Base-by-base conservation (phyloP, 2,888 invertebrate species). In the Dynastes grantii region DNA sequence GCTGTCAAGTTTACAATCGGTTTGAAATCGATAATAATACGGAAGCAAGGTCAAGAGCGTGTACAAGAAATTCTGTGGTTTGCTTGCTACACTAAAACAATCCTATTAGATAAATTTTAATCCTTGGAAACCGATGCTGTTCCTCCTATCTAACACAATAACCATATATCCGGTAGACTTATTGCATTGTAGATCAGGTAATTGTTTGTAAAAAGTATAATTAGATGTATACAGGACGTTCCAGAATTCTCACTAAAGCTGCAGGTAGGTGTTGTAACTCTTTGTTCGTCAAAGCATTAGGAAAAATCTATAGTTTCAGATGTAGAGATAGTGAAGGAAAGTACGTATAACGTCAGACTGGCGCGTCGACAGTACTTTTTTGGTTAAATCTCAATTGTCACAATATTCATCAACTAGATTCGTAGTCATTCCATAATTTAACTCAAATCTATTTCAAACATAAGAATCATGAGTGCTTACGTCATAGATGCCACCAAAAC, bases 41-140 rank as follows among this genome's bases (percentile, higher is more conserved):
- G 55, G 22, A 22, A 27, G 55, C 4, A 55, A 55, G 55, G 55
- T 55, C 55, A 55, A 55, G 55, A 55, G 55, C 55, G 16, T 16
- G 16, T 3, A 9, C 55, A 22, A 55, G 55, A 55, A 55, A 55
- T 55, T 22, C 55, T 55, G 55, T 4, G 55, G 55, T 55, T 55
- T 27, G 16, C 1, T 55, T 2, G 22, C n/a, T 27, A 55, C 22
- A 27, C 5, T 8, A 5, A 16, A 22, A 16, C 22, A 4, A 55
- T 22, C 9, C 8, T 55, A 55, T 55, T 55, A 22, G 8, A 16
- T 8, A 16, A 2, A 55, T 55, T 55, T 55, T 55, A 55, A 16
- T 55, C 16, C 55, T 16, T 55, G 22, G 4, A 22, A 55, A 22
- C 1, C 11, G 11, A 11, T 8, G 8, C 16, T 3, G n/a, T 55